Base-by-base conservation (phyloP, 2,888 invertebrate species). In the Noctua janthe region DNA sequence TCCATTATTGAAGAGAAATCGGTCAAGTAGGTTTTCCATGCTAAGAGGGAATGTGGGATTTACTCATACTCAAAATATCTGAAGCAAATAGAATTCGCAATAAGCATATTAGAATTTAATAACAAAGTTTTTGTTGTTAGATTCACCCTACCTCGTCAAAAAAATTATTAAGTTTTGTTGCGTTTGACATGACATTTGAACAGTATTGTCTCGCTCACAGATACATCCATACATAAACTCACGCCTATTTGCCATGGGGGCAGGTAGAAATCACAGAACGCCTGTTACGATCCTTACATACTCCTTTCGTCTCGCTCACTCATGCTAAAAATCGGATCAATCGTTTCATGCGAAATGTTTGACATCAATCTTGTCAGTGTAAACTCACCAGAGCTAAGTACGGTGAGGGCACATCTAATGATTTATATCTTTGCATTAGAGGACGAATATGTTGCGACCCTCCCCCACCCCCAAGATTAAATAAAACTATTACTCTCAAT, bases 1-100 rank as follows among this genome's bases (percentile, higher is more conserved):
- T 76, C 56, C 54, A 84, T 64, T 71, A 81, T 64, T 76, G 56
- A 85, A 73, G 78, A 70, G 67, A 83, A 80, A 80, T 83, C 39
- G 80, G n/a, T 84, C 69, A 72, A 83, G 71, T 78, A 66, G 62
- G 49, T 72, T 72, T 84, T 71, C 51, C 43, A 71, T 78, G 35
- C 71, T 56, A 39, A 70, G 35, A 82, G 39, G 17, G 13, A 23
- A 20, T 17, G 51, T 11, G 2, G 54, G 47, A 47, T 71, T 75
- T 64, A 6, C 0, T 35, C 15, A 23, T 69, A 49, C 71, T 71
- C 23, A 20, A 15, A 56, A 56, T 47, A 56, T 78, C 13, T 35
- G 62, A 62, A 59, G 59, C 59, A n/a, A 3, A 3, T 35, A 35
- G 35, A 35, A 35, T 35, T 35, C 35, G 35, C 35, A 35, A 35